Evolutionary conservation across 1,140 invertebrate genomes (phyloP), one percentile per base, ranked within the genome.

Genomic region (Olivierus martensii): DNA sequence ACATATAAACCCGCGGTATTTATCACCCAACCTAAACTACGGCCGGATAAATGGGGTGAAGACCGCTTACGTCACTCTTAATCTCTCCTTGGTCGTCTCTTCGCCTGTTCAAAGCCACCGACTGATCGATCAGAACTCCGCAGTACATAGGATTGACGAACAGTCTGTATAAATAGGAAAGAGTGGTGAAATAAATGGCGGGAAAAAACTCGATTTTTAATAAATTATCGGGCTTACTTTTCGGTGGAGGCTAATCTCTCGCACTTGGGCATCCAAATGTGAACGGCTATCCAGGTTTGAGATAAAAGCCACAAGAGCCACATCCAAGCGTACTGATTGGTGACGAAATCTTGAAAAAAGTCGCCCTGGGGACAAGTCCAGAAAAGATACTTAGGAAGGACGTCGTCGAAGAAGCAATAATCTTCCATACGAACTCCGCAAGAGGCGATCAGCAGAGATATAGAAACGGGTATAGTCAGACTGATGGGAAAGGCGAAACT

Each of bases 401-500:
- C 79, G 15, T 78, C 79, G 53, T 87, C 79, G 71, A 90, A 90
- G 67, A 89, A 85, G 64, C 89, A 94, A 0, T 82, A 82, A 68
- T 92, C 83, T 21, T 81, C 82, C 55, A 81, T 82, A 28, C 88
- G 75, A 11, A 93, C 71, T 15, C 88, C 89, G 63, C 89, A 93
- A 7, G 84, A 84, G 15, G 87, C 80, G 56, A 93, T 92, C 56
- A 93, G 69, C 17, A 95, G 67, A 1, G 87, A 91, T 19, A 95
- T 82, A 0, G 84, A 79, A 1, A 94, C 77, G 0, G 91, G 92
- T 58, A 94, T 87, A 0, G 87, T 85, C 49, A 96, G 74, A 67
- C 85, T 92, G 0, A 96, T 82, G 0, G 92, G 91, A 60, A 96
- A 90, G 0, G 90, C 88, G 65, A 93, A 95, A 66, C 89, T 92